Conservation (phyloP, 2,113 vertebrate genomes). For the Bubo bubo region DNA sequence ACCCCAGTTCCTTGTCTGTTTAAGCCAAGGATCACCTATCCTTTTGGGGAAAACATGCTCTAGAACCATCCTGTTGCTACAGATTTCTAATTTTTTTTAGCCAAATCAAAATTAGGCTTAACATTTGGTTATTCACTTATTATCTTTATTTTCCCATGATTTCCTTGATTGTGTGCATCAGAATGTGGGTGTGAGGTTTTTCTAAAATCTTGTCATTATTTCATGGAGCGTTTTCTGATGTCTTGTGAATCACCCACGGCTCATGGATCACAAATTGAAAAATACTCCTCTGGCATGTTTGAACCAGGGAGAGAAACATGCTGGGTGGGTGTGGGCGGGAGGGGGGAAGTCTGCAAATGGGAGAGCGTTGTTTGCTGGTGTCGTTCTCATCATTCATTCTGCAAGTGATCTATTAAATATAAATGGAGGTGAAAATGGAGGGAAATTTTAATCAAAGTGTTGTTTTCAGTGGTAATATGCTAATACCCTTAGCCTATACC, state of each 20-base stretch:
- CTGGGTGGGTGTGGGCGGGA: neutral
- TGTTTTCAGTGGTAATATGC: neutral
- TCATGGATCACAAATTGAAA: slow-evolving; percentile 45
- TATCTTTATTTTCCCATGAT: slow-evolving; percentile 7
- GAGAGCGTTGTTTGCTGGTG: neutral
- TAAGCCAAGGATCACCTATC: neutral
- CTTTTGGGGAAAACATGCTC: neutral
- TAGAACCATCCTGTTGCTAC: neutral
- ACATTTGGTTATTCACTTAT: slow-evolving; percentile 4
- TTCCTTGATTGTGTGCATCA: neutral
- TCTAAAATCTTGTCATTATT: slow-evolving; percentile 19
- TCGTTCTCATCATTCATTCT: neutral
- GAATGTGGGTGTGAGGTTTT: slow-evolving; percentile 15
- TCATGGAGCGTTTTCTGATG: slow-evolving; percentile 28
- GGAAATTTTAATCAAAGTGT: neutral
- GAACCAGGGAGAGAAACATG: neutral
- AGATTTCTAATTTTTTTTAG: neutral
- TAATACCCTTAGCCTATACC: accelerated
- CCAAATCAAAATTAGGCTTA: slow-evolving; percentile 1
- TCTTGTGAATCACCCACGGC: slow-evolving; percentile 48
- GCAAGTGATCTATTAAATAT: neutral
- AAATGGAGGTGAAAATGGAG: neutral
- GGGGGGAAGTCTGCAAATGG: neutral
- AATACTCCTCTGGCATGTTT: slow-evolving; percentile 18
- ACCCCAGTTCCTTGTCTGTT: neutral